These are phyloP conservation scores for Podarcis lilfordi DNA, from an alignment of 2,797 vertebrate species.

Conservation along the genomic window DNA sequence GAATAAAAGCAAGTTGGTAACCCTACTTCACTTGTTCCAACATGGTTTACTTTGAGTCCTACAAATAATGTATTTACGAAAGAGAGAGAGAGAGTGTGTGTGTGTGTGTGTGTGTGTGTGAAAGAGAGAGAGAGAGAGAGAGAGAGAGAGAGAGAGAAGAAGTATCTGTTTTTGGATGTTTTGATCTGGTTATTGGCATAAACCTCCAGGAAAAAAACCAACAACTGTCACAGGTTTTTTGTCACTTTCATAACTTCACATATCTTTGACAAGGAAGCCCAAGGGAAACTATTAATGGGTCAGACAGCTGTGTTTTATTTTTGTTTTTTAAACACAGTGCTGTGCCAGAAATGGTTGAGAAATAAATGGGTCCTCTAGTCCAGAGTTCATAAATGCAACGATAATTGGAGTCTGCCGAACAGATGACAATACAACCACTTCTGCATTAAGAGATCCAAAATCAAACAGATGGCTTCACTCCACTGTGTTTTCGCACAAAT, in stretches of 20 bases:
- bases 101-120: too few relatives aligned
- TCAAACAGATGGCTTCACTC: constrained; percentile 15
- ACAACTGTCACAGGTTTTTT: neutral
- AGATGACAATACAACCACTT: constrained; percentile 11
- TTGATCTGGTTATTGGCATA: neutral
- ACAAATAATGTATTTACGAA: neutral
- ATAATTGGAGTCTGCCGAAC: constrained; percentile 23
- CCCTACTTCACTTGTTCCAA: neutral
- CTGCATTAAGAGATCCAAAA: neutral
- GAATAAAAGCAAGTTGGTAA: neutral
- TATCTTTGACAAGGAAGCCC: constrained; percentile 2
- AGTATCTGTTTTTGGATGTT: neutral
- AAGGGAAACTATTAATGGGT: constrained; percentile 21
- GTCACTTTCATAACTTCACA: neutral
- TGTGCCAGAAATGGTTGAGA: constrained; percentile 18
- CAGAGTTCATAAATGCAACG: constrained; percentile 22
- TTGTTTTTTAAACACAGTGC: neutral
- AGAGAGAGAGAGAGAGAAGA: neutral
- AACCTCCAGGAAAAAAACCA: neutral
- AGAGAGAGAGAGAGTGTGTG: neutral
- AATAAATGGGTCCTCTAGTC: constrained; percentile 11
- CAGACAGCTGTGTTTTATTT: neutral
- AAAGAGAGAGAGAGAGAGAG: too few relatives aligned
- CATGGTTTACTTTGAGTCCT: neutral
- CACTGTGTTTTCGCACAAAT: constrained; percentile 35